These are phyloP conservation scores for Lordiphosa mommai DNA, from an alignment of 1,140 invertebrate species.

Conservation along the genomic window DNA sequence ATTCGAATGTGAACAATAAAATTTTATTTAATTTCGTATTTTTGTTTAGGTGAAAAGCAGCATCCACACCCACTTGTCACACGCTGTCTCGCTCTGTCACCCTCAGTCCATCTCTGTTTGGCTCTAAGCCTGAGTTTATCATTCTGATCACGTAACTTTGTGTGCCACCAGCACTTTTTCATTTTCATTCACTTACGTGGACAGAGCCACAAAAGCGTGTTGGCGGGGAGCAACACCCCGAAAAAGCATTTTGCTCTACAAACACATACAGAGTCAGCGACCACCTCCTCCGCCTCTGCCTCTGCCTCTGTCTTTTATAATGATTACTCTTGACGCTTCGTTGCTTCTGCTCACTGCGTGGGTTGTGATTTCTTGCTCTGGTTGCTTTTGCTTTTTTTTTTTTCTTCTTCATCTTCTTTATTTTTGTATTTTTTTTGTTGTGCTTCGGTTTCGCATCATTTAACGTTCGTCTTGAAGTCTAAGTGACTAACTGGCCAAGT, in stretches of 20 bases:
- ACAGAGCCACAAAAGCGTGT: too few relatives aligned
- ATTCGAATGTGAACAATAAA: slow-evolving; percentile 38
- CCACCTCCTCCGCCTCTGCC: background rate
- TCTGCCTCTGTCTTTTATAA: slow-evolving; percentile 23
- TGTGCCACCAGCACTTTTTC: slow-evolving; percentile 69
- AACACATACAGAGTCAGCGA: slow-evolving; percentile 23
- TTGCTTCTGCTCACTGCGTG: slow-evolving; percentile 32
- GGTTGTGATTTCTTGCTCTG: slow-evolving; percentile 51
- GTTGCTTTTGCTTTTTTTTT: slow-evolving; percentile 36
- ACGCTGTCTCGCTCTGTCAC: background rate
- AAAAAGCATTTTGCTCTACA: slow-evolving; percentile 15
- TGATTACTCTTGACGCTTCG: slow-evolving; percentile 53
- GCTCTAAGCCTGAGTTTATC: slow-evolving; percentile 39
- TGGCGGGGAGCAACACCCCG: slow-evolving; percentile 6
- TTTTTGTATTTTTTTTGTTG: too few relatives aligned
- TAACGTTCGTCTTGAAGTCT: slow-evolving; percentile 32
- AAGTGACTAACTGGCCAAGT: slow-evolving; percentile 23
- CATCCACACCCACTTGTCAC: slow-evolving; percentile 33
- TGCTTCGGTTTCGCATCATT: slow-evolving; percentile 32
- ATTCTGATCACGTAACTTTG: slow-evolving; percentile 67
- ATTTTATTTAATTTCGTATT: slow-evolving; percentile 43
- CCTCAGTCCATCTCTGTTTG: too few relatives aligned
- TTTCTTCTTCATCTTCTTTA: slow-evolving; percentile 15
- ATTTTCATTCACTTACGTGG: slow-evolving; percentile 71
- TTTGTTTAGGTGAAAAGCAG: slow-evolving; percentile 22